Conservation (phyloP, 2,888 invertebrate species). For the Meghimatium bilineatum region DNA sequence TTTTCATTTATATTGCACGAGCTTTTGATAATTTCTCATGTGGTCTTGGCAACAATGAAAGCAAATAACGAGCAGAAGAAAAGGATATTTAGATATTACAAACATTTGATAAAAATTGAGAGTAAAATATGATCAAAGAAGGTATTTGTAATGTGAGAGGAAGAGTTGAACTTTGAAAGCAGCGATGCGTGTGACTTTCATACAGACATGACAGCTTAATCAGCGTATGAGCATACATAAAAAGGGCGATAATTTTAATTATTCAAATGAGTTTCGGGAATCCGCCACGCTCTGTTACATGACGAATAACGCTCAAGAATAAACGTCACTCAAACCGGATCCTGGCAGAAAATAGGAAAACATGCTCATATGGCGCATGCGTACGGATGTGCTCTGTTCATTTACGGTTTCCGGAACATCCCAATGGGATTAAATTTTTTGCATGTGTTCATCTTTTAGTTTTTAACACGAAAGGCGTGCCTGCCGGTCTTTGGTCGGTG, state of each 20-base stretch:
- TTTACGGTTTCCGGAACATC: conserved; percentile 26
- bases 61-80: background rate
- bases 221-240: conserved; percentile 41
- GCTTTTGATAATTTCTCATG: background rate
- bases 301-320: conserved; percentile 27
- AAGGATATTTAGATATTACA: background rate
- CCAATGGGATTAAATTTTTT: conserved; percentile 18
- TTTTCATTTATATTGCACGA: background rate
- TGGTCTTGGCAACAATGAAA: background rate
- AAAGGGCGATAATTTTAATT: conserved; percentile 37
- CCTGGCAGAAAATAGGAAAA: background rate
- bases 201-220: conserved; percentile 29
- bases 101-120: background rate
- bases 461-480: conserved; percentile 10
- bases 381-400: conserved; percentile 23
- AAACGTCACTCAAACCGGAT: conserved; percentile 28
- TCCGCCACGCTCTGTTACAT: conserved; percentile 23
- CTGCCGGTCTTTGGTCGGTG: background rate
- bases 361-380: conserved; percentile 23
- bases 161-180: conserved; percentile 21
- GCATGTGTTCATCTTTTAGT: conserved; percentile 35
- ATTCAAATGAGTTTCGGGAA: conserved; percentile 32
- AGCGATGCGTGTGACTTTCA: conserved; percentile 18
- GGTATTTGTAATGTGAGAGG: background rate
- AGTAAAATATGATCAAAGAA: conserved; percentile 3